phyloP scores from a whole-genome alignment of 2,888 invertebrate genomes.

The Synergus umbraculus region DNA sequence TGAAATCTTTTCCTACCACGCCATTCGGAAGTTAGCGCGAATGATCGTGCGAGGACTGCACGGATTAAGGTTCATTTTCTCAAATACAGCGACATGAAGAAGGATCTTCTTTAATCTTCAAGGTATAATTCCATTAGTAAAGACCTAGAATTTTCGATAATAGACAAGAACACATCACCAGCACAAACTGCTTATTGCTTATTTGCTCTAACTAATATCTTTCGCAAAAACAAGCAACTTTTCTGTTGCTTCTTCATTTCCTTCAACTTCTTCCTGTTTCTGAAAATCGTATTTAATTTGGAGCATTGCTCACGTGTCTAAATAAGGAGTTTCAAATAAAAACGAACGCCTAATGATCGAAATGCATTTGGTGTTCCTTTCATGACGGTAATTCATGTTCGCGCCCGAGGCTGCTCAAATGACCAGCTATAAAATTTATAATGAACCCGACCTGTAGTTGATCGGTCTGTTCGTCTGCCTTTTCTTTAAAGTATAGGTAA shows the following conservation, averaged over 20 bases:
- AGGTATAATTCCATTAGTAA: neutral
- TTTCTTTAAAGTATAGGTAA: slow-evolving; percentile 30
- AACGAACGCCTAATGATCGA: slow-evolving; percentile 32
- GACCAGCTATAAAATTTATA: slow-evolving; percentile 70
- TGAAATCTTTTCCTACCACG: slow-evolving; percentile 49
- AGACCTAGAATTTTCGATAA: slow-evolving; percentile 13
- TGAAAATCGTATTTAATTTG: neutral
- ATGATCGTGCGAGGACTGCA: slow-evolving; percentile 34
- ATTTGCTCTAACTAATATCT: neutral
- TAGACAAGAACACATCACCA: neutral
- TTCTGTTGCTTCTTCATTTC: no score
- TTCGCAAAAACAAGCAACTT: neutral
- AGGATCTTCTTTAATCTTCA: slow-evolving; percentile 1
- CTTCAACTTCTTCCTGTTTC: neutral
- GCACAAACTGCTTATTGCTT: neutral
- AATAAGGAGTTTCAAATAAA: slow-evolving; percentile 31
- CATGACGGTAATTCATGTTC: slow-evolving; percentile 65
- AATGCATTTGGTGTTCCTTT: slow-evolving; percentile 50
- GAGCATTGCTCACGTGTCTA: neutral
- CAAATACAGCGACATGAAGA: slow-evolving; percentile 18
- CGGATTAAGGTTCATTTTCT: slow-evolving; percentile 23
- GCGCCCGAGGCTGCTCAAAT: slow-evolving; percentile 60
- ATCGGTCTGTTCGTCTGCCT: slow-evolving; percentile 54
- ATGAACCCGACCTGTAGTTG: slow-evolving; percentile 64
- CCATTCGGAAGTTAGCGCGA: slow-evolving; percentile 51